phyloP scores from a whole-genome alignment of 2,113 vertebrate genomes.

The Uria aalge region DNA sequence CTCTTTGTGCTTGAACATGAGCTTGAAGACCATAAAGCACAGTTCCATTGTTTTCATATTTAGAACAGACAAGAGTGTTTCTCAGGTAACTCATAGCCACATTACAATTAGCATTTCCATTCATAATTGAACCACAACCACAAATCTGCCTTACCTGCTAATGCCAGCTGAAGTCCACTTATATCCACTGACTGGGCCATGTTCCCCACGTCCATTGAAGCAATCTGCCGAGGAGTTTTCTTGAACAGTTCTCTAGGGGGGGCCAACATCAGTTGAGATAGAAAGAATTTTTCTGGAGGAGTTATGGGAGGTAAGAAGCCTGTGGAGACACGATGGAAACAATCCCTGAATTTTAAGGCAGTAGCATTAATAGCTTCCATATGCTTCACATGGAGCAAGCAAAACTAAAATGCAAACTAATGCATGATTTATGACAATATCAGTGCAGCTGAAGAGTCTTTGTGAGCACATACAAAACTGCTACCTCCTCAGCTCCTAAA shows the following conservation, averaged over 20 bases:
- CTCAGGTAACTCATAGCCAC: background rate
- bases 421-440: background rate
- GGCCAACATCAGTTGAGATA: conserved; percentile 97
- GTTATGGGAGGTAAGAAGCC: conserved; percentile 97
- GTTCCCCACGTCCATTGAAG: conserved; percentile 89
- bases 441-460: background rate
- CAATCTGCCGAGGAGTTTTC: conserved; percentile 96
- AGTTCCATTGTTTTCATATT: background rate
- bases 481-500: background rate
- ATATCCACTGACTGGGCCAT: conserved; percentile 93
- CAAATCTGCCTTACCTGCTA: conserved; percentile 81
- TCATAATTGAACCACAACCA: background rate
- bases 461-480: background rate
- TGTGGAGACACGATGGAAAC: conserved; percentile 42
- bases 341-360: background rate
- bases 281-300: conserved; percentile 95
- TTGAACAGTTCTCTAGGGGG: conserved; percentile 96
- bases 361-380: background rate
- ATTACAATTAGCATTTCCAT: background rate
- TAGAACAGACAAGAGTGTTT: background rate
- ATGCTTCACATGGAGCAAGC: rapidly evolving
- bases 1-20: background rate
- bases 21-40: background rate
- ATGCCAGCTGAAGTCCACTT: conserved; percentile 92
- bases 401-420: background rate